These are phyloP conservation scores for Patella pellucida DNA, from an alignment of 2,888 invertebrate genomes.

Conservation along the genomic window DNA sequence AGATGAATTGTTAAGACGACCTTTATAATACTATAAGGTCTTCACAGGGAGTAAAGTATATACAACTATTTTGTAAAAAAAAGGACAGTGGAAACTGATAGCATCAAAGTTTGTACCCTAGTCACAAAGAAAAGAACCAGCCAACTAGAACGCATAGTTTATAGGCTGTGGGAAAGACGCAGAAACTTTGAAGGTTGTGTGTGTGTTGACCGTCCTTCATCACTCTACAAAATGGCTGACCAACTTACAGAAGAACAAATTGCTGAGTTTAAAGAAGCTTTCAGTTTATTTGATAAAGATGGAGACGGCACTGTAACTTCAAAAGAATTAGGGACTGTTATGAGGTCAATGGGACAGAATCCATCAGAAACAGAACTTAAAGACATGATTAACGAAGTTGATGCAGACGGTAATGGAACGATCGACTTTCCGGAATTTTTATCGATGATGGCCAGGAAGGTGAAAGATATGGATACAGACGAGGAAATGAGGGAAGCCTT, in stretches of 20 bases:
- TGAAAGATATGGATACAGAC: constrained; percentile 96
- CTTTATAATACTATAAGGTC: too few species aligned
- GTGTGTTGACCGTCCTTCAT: not conserved
- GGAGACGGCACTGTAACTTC: constrained; percentile 99
- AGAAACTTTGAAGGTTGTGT: too few species aligned
- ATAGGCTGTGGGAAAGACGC: too few species aligned
- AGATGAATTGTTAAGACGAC: too few species aligned
- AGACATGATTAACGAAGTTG: constrained; percentile 99
- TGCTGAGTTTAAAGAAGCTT: constrained; percentile 99
- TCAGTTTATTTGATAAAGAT: constrained; percentile 99
- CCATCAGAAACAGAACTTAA: constrained; percentile 99
- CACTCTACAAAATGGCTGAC: not conserved
- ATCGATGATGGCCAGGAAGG: constrained; percentile 99
- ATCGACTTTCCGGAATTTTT: constrained; percentile 99
- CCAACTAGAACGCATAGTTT: too few species aligned
- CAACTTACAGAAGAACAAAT: constrained; percentile 13
- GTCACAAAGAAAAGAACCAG: too few species aligned
- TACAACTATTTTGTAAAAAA: too few species aligned
- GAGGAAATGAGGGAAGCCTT: constrained; percentile 99
- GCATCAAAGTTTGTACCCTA: too few species aligned
- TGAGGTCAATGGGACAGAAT: constrained; percentile 98
- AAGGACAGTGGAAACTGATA: too few species aligned
- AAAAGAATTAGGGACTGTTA: constrained; percentile 99
- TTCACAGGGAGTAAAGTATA: too few species aligned
- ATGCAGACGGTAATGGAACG: constrained; percentile 91